phyloP scores from a whole-genome alignment of 2,797 vertebrate species.

The Sarcophilus harrisii region DNA sequence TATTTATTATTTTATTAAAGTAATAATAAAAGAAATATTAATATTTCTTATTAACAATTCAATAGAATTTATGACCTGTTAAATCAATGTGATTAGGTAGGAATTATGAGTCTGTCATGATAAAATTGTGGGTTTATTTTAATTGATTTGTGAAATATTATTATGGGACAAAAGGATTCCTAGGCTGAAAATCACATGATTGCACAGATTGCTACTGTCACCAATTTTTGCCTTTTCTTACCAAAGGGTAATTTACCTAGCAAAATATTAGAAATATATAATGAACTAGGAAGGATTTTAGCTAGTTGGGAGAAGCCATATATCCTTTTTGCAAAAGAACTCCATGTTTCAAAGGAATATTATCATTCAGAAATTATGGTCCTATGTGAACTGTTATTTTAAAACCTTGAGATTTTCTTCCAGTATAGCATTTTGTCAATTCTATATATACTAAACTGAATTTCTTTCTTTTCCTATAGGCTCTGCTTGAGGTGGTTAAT shows the following conservation, averaged over 20 bases:
- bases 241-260: slow-evolving; percentile 32
- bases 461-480: slow-evolving; percentile 85
- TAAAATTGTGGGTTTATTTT: slow-evolving; percentile 35
- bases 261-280: background rate
- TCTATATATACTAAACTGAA: slow-evolving; percentile 19
- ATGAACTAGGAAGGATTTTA: background rate
- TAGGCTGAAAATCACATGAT: background rate
- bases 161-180: background rate
- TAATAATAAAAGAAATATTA: background rate
- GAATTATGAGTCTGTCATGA: slow-evolving; percentile 39
- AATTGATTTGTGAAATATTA: slow-evolving; percentile 29
- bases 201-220: background rate
- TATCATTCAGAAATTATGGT: slow-evolving; percentile 19
- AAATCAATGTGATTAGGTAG: slow-evolving; percentile 53
- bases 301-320: background rate
- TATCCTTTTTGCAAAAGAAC: slow-evolving; percentile 15
- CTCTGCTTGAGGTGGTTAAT: slow-evolving; percentile 98
- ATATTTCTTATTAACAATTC: background rate
- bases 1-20: slow-evolving; percentile 50
- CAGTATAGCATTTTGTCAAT: background rate
- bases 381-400: slow-evolving; percentile 6
- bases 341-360: slow-evolving; percentile 31
- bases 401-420: slow-evolving; percentile 26
- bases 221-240: slow-evolving; percentile 19
- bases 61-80: background rate